Evolutionary conservation across 2,888 invertebrate genomes (phyloP).

Genomic region (Dryomyza anilis): DNA sequence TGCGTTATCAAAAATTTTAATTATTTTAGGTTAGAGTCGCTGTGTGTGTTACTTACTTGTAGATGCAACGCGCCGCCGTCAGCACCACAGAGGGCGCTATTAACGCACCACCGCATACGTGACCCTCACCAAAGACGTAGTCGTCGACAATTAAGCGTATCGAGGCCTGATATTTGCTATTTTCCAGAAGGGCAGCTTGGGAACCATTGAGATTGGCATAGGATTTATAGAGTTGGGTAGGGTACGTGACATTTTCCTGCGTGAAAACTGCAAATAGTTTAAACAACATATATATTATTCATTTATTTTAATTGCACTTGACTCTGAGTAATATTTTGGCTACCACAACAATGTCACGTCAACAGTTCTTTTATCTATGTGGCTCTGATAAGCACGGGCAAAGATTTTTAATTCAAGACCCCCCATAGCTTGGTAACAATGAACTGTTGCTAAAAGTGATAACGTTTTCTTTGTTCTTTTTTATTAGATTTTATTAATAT

Average conservation of each 20-base stretch:
- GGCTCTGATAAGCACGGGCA: background rate
- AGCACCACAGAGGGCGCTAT: constrained; percentile 52
- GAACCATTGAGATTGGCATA: constrained; percentile 26
- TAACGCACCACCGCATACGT: constrained; percentile 55
- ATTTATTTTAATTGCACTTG: background rate
- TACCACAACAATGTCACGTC: background rate
- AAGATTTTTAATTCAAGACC: background rate
- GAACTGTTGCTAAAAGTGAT: too few species aligned
- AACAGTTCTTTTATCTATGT: background rate
- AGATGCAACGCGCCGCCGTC: constrained; percentile 51
- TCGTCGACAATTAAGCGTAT: constrained; percentile 48
- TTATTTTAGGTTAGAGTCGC: background rate
- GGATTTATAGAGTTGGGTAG: too few species aligned
- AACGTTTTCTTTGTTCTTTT: too few species aligned
- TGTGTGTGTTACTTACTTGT: constrained; percentile 43
- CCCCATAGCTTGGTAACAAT: background rate
- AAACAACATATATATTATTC: background rate
- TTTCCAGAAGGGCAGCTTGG: constrained; percentile 26
- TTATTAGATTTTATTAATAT: too few species aligned
- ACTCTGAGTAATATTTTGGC: background rate
- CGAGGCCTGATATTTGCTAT: constrained; percentile 50
- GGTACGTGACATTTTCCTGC: background rate
- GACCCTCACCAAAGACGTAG: constrained; percentile 50
- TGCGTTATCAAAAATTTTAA: constrained; percentile 14
- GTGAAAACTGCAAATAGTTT: background rate